Percentiles rank a stretch among this genome's conserved stretches.
Evolutionary conservation across 2,888 invertebrate species (phyloP).

Genomic region (Aleiodes alternator): DNA sequence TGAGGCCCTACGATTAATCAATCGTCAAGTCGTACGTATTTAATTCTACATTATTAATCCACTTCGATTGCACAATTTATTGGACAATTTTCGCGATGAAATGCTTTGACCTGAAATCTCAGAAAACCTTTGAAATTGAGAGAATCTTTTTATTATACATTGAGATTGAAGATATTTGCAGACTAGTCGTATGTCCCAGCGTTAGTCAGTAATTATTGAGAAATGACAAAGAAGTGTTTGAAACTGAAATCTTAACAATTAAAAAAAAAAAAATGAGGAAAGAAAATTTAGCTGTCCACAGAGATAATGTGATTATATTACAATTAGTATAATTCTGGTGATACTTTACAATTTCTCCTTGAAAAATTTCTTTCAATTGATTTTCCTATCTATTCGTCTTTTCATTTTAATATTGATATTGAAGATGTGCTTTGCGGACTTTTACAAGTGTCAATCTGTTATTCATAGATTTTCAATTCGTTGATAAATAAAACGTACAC

Average conservation of each 20-base stretch:
- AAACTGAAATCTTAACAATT: not conserved
- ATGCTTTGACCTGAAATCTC: too few species aligned
- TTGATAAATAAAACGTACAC: too few species aligned
- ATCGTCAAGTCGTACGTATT: not conserved
- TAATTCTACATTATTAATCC: too few species aligned
- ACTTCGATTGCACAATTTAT: too few species aligned
- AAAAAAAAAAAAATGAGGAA: too few species aligned
- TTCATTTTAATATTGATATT: slow-evolving; percentile 27
- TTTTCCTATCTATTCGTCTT: slow-evolving; percentile 9
- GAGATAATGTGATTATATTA: slow-evolving; percentile 54
- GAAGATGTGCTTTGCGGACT: not conserved
- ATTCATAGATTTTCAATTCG: slow-evolving; percentile 52
- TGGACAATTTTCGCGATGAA: too few species aligned
- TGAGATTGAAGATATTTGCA: too few species aligned
- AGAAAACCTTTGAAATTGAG: too few species aligned
- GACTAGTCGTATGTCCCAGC: too few species aligned
- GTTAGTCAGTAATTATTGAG: too few species aligned
- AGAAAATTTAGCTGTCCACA: slow-evolving; percentile 51
- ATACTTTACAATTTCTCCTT: slow-evolving; percentile 73
- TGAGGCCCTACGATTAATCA: slow-evolving; percentile 19
- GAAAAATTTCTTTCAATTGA: slow-evolving; percentile 57
- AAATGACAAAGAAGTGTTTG: not conserved
- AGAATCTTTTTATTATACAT: too few species aligned
- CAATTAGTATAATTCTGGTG: slow-evolving; percentile 71
- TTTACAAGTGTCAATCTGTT: not conserved